Conservation (phyloP, 2,888 invertebrate species). For the Andrena bicolor region DNA sequence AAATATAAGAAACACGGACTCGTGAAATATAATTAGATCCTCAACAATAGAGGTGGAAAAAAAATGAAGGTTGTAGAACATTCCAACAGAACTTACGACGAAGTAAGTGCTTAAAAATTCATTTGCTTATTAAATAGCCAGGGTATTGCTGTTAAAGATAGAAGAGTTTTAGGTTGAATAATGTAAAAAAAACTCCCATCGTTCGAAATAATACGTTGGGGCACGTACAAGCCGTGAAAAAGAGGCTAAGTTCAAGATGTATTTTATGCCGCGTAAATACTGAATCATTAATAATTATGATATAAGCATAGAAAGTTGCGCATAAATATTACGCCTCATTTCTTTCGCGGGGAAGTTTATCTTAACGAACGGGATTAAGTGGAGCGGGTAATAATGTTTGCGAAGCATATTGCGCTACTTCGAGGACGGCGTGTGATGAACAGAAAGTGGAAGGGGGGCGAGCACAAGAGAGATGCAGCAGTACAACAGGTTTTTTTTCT, state of each 20-base stretch:
- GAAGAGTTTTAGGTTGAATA: neutral
- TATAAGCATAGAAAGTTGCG: constrained; percentile 4
- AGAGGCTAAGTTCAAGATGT: constrained; percentile 59
- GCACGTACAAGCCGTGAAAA: constrained; percentile 34
- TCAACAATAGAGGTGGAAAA: constrained; percentile 30
- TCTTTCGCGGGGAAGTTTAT: constrained; percentile 2
- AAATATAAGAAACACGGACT: constrained; percentile 24
- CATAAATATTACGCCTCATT: constrained; percentile 7
- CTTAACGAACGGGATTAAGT: neutral
- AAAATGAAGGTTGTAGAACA: constrained; percentile 16
- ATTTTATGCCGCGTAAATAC: constrained; percentile 44
- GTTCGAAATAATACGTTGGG: constrained; percentile 69
- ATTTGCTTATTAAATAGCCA: constrained; percentile 9
- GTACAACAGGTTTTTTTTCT: constrained; percentile 67
- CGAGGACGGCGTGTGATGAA: constrained; percentile 67
- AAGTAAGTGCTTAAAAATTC: constrained; percentile 9
- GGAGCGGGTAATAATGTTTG: constrained; percentile 54
- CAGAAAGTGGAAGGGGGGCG: constrained; percentile 56
- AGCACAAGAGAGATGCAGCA: constrained; percentile 52
- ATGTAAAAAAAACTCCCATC: constrained; percentile 16
- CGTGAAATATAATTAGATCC: constrained; percentile 24
- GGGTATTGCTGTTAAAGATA: neutral
- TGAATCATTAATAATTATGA: constrained; percentile 36
- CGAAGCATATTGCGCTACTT: constrained; percentile 74
- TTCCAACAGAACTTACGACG: neutral